A percentile compares a stretch with the other conserved stretches of the same genome.
These are phyloP conservation scores for Caenorhabditis doughertyi DNA, from an alignment of 2,888 invertebrate species.

Conservation along the genomic window DNA sequence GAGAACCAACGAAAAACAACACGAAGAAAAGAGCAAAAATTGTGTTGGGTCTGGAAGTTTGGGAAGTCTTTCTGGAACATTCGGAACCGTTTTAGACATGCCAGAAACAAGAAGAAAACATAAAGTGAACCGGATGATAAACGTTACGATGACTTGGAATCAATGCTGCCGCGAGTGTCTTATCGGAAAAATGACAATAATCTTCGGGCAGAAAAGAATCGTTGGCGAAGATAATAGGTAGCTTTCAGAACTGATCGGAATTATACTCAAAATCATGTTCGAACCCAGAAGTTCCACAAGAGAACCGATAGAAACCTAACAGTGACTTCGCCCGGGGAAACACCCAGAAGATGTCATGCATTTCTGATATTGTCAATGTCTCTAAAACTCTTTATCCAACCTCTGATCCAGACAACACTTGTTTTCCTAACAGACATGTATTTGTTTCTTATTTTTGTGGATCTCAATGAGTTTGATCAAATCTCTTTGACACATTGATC, in stretches of 20 bases:
- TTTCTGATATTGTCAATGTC: conserved; percentile 32
- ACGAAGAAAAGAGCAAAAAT: conserved; percentile 34
- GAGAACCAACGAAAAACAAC: conserved; percentile 33
- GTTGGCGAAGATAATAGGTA: too few relatives aligned
- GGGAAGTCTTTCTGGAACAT: not conserved
- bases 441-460: conserved; percentile 8
- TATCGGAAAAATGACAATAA: too few relatives aligned
- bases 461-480: conserved; percentile 15
- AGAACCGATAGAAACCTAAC: not conserved
- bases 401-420: conserved; percentile 8
- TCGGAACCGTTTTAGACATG: not conserved
- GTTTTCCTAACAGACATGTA: conserved; percentile 11
- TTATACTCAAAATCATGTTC: too few relatives aligned
- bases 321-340: not conserved
- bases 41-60: conserved; percentile 1
- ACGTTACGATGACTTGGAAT: too few relatives aligned
- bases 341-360: conserved; percentile 33
- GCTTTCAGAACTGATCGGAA: too few relatives aligned
- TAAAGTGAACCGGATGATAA: not conserved
- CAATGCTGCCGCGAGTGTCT: too few relatives aligned
- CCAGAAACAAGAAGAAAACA: not conserved
- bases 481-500: conserved; percentile 25
- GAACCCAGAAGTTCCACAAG: not conserved
- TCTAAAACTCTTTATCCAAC: conserved; percentile 13
- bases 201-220: too few relatives aligned